Evolutionary conservation across 2,113 vertebrate genomes (phyloP), one percentile per base, ranked within the genome.

Genomic region (Tympanuchus pallidicinctus): DNA sequence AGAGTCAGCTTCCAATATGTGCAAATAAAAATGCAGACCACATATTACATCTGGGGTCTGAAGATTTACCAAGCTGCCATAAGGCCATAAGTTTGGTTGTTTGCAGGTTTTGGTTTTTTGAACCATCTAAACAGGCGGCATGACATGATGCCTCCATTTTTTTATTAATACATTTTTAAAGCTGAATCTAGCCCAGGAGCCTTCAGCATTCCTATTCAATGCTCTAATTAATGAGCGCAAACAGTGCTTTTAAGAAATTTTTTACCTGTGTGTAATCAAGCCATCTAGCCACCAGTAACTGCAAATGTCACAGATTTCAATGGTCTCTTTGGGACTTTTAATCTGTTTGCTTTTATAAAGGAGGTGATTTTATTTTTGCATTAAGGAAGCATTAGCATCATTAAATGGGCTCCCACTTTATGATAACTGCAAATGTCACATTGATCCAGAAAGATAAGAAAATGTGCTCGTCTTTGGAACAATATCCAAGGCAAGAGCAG

Each of bases 391-490:
- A 98, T 98, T 98, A 98, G 94, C 98, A 98, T 98, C 98, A 98
- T 98, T 98, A 98, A 98, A 98, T 97, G 97, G 97, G 98, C 97
- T 97, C 97, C 96, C 95, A 96, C 97, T 98, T 98, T 98, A 98
- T 98, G 98, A 98, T 98, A 98, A 98, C 98, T 98, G 98, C 97
- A 98, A 98, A 98, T 98, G 98, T 98, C 98, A 98, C 98, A 98
- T 98, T 98, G 98, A 98, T 98, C 97, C 97, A 98, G 97, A 97
- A 97, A 98, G 98, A 98, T 98, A 98, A 98, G 97, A 98, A 98
- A 98, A 98, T 97, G 97, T 97, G 97, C 97, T 98, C 97, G 96
- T 98, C 97, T 98, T 98, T 98, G 98, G 97, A 98, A 98, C 97
- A 98, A 98, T 98, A 98, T 97, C 97, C 96, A 97, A 98, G 97